Conservation (phyloP, 2,888 invertebrate genomes). For the Adineta ricciae region DNA sequence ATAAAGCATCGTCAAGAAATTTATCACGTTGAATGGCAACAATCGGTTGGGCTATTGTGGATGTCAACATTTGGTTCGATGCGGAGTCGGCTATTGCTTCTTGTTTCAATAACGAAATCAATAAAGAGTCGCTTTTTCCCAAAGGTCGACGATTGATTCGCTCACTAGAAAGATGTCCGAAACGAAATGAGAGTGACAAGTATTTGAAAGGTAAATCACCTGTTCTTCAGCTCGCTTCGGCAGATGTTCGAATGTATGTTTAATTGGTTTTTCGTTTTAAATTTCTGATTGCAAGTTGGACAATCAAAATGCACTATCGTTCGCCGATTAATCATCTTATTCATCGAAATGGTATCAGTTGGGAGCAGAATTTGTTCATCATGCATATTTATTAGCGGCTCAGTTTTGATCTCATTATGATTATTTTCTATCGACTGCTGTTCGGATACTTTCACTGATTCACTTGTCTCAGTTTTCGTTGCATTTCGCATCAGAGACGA, state of each 20-base stretch:
- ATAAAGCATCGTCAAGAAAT: not conserved
- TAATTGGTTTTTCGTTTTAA: constrained; percentile 6
- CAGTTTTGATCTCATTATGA: not conserved
- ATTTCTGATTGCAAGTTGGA: not conserved
- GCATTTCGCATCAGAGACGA: not conserved
- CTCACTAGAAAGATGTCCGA: not conserved
- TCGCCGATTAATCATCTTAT: not conserved
- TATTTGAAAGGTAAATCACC: not conserved
- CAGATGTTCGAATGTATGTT: not conserved
- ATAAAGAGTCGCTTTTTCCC: not conserved
- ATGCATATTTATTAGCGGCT: not conserved
- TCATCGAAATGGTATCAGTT: not conserved
- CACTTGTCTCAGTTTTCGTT: not conserved
- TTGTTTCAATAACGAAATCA: not conserved
- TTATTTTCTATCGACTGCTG: not conserved
- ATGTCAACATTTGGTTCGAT: not conserved
- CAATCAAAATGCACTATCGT: not conserved
- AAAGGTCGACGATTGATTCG: not conserved
- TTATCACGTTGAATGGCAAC: not conserved
- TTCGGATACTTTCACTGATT: not conserved
- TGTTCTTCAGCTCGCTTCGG: not conserved
- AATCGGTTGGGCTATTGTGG: not conserved
- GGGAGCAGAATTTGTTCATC: not conserved
- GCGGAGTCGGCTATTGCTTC: not conserved
- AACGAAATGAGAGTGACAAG: no score